phyloP scores from a whole-genome alignment of 2,113 vertebrate genomes.

The Otis tarda region DNA sequence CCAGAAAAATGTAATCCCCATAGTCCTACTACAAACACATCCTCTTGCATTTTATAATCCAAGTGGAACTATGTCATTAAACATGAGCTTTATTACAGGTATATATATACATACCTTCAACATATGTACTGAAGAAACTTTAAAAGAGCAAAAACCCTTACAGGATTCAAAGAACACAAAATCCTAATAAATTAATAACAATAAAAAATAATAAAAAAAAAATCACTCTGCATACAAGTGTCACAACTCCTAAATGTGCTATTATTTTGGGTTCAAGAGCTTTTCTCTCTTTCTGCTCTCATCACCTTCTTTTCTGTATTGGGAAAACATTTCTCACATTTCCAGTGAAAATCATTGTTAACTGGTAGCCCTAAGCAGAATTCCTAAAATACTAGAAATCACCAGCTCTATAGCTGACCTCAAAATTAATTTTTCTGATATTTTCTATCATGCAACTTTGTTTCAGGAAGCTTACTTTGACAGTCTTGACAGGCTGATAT shows the following conservation, averaged over 20 bases:
- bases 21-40: neutral
- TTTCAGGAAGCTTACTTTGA: neutral
- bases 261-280: neutral
- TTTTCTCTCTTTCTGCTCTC: neutral
- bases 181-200: neutral
- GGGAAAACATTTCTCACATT: neutral
- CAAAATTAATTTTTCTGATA: neutral
- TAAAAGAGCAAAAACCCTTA: neutral
- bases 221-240: neutral
- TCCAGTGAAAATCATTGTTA: neutral
- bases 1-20: neutral
- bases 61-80: neutral
- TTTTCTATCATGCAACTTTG: neutral
- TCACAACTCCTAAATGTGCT: neutral
- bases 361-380: neutral
- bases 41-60: neutral
- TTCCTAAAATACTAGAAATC: neutral
- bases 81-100: neutral
- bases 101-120: too few relatives aligned
- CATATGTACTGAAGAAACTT: neutral
- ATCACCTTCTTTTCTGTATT: neutral
- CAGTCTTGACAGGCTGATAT: neutral
- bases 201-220: neutral
- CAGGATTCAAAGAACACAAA: neutral
- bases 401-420: neutral